Evolutionary conservation across 2,888 invertebrate genomes (phyloP).

Genomic region (Machimus atricapillus): DNA sequence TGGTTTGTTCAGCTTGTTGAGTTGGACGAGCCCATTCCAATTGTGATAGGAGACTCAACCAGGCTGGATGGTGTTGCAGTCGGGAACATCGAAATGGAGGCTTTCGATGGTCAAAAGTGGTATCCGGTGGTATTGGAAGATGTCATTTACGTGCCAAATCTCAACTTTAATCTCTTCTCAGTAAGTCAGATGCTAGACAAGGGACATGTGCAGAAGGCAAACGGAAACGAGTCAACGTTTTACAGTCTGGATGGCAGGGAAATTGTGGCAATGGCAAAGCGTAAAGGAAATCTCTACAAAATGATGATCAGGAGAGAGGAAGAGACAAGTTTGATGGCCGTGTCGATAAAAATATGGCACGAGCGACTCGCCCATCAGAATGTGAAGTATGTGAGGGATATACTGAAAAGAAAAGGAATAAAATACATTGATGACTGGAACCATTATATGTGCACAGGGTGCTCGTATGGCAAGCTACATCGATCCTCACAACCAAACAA

Average conservation of each 20-base stretch:
- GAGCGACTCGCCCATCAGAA: neutral
- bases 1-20: neutral
- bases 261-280: neutral
- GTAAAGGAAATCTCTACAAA: neutral
- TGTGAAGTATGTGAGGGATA: neutral
- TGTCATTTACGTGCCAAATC: neutral
- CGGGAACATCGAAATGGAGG: neutral
- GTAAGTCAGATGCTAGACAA: neutral
- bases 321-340: neutral
- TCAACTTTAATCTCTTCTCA: neutral
- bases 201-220: neutral
- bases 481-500: neutral
- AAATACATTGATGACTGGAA: neutral
- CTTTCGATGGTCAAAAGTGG: neutral
- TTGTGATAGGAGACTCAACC: conserved; percentile 12
- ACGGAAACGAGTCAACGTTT: neutral
- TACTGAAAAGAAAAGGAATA: neutral
- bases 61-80: neutral
- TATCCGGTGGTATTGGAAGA: neutral
- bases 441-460: neutral
- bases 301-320: neutral
- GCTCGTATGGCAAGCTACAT: neutral
- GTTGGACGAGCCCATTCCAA: neutral
- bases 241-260: neutral
- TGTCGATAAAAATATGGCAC: neutral